Percentiles rank a stretch among this genome's conserved stretches.
Conservation (phyloP, 2,888 invertebrate genomes). For the Miltochrista miniata region DNA sequence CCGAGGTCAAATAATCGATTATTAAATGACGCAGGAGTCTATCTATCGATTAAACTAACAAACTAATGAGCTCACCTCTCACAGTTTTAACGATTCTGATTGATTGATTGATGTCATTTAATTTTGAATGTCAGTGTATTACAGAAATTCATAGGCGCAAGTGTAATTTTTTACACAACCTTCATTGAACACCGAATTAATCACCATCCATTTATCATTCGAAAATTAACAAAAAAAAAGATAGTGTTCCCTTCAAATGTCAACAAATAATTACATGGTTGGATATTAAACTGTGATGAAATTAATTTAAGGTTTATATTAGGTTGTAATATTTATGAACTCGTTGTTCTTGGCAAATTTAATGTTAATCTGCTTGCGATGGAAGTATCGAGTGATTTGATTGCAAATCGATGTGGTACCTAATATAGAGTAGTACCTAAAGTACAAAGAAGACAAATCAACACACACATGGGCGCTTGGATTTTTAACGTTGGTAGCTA, state of each 20-base stretch:
- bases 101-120: slow-evolving; percentile 11
- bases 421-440: slow-evolving; percentile 28
- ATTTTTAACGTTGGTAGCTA: too few relatives aligned
- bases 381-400: slow-evolving; percentile 49
- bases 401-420: slow-evolving; percentile 42
- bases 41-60: background rate
- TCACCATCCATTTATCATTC: slow-evolving; percentile 30
- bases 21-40: background rate
- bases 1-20: background rate
- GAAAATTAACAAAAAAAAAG: slow-evolving; percentile 23
- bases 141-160: slow-evolving; percentile 21
- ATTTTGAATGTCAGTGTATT: slow-evolving; percentile 19
- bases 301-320: slow-evolving; percentile 24
- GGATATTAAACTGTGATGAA: slow-evolving; percentile 20
- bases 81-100: background rate
- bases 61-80: slow-evolving; percentile 2
- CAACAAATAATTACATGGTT: background rate
- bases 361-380: slow-evolving; percentile 38
- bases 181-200: slow-evolving; percentile 22
- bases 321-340: slow-evolving; percentile 18
- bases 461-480: too few relatives aligned
- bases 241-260: slow-evolving; percentile 13
- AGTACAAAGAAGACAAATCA: slow-evolving; percentile 6
- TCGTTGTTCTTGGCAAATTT: slow-evolving; percentile 53
- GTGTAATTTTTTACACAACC: background rate